These are phyloP conservation scores for Fragum whitleyi DNA, from an alignment of 2,888 invertebrate species.

Conservation along the genomic window DNA sequence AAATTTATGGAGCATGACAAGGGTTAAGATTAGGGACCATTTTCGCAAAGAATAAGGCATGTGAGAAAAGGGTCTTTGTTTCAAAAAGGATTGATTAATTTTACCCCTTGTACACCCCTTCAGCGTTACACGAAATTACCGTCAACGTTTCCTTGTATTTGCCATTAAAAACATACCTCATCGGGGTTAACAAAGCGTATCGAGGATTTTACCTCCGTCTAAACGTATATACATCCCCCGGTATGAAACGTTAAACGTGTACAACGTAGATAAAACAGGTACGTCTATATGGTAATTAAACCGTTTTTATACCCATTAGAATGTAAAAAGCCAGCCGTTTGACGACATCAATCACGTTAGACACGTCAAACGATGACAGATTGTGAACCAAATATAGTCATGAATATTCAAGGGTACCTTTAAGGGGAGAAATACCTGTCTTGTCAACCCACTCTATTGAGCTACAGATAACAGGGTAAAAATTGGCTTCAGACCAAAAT, in stretches of 20 bases:
- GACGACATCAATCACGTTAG: constrained; percentile 56
- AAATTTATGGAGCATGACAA: too few relatives aligned
- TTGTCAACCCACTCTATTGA: too few relatives aligned
- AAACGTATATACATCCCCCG: constrained; percentile 14
- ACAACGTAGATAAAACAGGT: constrained; percentile 7
- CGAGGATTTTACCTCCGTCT: constrained; percentile 3
- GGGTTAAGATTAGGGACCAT: too few relatives aligned
- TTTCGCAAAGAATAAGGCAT: too few relatives aligned
- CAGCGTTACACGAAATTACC: not conserved
- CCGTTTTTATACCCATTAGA: constrained; percentile 67
- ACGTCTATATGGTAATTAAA: constrained; percentile 25
- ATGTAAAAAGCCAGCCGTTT: constrained; percentile 39
- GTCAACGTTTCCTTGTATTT: constrained; percentile 20
- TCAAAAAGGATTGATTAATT: not conserved
- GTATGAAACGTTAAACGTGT: constrained; percentile 17
- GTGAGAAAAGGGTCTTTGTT: not conserved
- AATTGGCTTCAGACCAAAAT: too few relatives aligned
- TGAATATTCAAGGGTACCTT: constrained; percentile 24
- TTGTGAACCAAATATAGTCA: constrained; percentile 52
- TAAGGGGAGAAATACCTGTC: constrained; percentile 23
- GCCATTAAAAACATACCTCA: constrained; percentile 19
- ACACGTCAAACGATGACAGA: constrained; percentile 61
- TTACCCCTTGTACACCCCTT: constrained; percentile 25
- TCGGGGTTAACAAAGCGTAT: constrained; percentile 18
- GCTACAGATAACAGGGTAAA: too few relatives aligned